A percentile compares a stretch with the other conserved stretches of the same genome.
These are phyloP conservation scores for Corythornis madagascariensis DNA, from an alignment of 2,113 vertebrate genomes.

Conservation along the genomic window DNA sequence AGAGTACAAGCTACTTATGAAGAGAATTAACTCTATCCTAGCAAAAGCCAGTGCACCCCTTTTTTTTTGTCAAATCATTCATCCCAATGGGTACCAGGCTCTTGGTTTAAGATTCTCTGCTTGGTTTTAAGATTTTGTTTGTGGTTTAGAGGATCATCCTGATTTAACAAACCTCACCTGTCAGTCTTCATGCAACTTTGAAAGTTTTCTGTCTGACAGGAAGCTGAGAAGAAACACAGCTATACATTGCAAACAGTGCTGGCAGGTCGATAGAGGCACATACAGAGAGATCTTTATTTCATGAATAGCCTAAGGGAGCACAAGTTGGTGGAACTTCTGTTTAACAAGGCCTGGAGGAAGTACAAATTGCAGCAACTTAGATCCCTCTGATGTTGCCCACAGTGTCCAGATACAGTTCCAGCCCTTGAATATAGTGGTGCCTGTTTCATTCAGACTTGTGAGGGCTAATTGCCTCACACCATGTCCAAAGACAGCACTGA, in stretches of 20 bases:
- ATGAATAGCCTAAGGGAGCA: slow-evolving; percentile 25
- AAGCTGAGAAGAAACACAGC: background rate
- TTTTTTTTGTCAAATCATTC: background rate
- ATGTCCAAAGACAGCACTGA: background rate
- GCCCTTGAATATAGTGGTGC: background rate
- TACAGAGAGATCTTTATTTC: slow-evolving; percentile 3
- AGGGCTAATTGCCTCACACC: background rate
- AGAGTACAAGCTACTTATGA: background rate
- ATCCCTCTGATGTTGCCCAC: background rate
- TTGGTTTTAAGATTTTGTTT: background rate
- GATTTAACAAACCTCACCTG: background rate
- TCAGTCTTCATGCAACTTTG: background rate
- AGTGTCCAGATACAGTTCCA: background rate
- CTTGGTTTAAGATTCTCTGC: background rate
- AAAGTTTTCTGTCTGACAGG: background rate
- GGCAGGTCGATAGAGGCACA: background rate
- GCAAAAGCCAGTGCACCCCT: background rate
- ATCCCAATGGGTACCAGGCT: background rate
- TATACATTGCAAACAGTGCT: background rate
- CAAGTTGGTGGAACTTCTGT: background rate
- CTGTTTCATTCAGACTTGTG: background rate
- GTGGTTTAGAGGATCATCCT: background rate
- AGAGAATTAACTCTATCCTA: background rate
- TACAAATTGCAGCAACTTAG: background rate
- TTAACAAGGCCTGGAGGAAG: background rate